Evolutionary conservation across 2,797 vertebrate species (phyloP).

Genomic region (Mionectes olivaceus): DNA sequence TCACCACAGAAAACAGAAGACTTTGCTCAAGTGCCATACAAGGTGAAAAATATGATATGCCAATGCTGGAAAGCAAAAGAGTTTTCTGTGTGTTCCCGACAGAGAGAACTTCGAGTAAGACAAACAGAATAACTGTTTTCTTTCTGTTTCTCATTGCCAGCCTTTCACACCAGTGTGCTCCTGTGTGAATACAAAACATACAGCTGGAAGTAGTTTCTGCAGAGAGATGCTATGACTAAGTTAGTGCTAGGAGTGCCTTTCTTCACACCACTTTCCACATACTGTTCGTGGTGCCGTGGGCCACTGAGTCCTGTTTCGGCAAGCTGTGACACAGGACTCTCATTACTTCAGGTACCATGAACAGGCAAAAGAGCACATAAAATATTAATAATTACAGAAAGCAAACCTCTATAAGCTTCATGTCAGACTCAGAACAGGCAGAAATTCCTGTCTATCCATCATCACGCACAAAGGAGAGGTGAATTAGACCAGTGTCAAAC

Average conservation of each 20-base stretch:
- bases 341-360: background rate
- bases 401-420: background rate
- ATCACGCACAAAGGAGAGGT: background rate
- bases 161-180: background rate
- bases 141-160: background rate
- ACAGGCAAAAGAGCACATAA: background rate
- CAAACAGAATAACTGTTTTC: background rate
- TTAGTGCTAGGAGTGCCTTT: background rate
- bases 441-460: background rate
- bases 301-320: background rate
- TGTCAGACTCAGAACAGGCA: background rate
- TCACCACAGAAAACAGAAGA: background rate
- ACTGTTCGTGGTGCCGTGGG: background rate
- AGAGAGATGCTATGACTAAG: background rate
- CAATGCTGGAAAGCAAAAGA: background rate
- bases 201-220: background rate
- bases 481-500: background rate
- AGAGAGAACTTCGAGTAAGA: background rate
- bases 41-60: background rate
- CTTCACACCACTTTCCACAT: background rate
- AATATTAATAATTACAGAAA: background rate
- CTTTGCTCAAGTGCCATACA: background rate
- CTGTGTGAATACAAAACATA: background rate
- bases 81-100: accelerated
- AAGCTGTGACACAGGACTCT: background rate